Base-by-base conservation (phyloP, 2,797 vertebrate genomes). In the Coendou prehensilis region DNA sequence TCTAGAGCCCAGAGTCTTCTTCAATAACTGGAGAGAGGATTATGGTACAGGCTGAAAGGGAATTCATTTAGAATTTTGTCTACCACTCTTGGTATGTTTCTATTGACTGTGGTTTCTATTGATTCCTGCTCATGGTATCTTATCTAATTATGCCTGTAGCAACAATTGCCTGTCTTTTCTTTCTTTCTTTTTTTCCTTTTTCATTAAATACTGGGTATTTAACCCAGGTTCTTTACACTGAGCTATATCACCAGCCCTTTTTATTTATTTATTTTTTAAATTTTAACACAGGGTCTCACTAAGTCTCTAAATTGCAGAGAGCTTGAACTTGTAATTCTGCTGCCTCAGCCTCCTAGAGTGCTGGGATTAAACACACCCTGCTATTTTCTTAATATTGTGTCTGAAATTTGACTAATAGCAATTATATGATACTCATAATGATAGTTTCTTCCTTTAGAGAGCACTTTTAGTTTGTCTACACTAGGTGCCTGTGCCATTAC, bases 41-140 rank as follows among this genome's bases (percentile, higher is more conserved):
- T 14, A 5, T 91, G 30, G n/a, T 33, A 26, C 3, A 23, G 17
- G 3, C 7, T 56, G 9, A 20, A 57, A 61, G 30, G 23, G 22
- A 20, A 63, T 92, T 17, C 26, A 63, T 81, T 92, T 82, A 87
- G 45, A 75, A 52, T 89, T 54, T 61, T 73, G 11, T 63, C 92
- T 82, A 28, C n/a, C 20, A 28, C 45, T 37, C 6, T 75, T 89
- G 75, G 50, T 80, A 30, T 78, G 50, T 78, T 92, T 97, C 47
- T 20, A 33, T 59, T 86, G 73, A 30, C n/a, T 69, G 37, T 30
- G 23, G 10, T 92, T 78, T 82, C 57, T 71, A n/a, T 41, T 92
- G 30, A 59, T 82, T 93, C 63, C 63, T 81, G 13, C 23, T 89
- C 63, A 30, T 82, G 8, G n/a, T 92, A 6, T 88, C 28, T 30